Base-by-base conservation (phyloP, 2,888 invertebrate species). In the Scaptomyza cyrtandrae region DNA sequence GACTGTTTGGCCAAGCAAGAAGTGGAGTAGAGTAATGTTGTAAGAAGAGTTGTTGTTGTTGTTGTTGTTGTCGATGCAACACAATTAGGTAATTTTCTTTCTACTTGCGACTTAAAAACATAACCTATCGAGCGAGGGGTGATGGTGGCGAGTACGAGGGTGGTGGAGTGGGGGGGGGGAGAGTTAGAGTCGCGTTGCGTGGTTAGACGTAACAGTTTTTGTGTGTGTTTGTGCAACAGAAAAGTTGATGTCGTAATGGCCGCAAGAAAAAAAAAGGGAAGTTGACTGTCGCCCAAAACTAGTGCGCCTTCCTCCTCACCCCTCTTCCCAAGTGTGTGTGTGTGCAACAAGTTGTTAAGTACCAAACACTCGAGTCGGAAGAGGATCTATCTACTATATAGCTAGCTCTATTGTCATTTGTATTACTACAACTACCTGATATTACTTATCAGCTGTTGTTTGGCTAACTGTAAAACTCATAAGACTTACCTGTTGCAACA, bases 1-100 rank as follows among this genome's bases (percentile, higher is more conserved):
- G 1, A 19, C 54, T 41, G 39, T 50, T 33, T 70, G 53, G 43
- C 24, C 55, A 58, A 46, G 53, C 58, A 54, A 75, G 67, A 71
- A 66, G 70, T 61, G 80, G 76, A 87, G 76, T 85, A 80, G 84
- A 80, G 78, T 83, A 83, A 24, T 24, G 24, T 24, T 24, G 24
- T 24, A 24, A 24, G 3, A 75, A 75, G 45, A 44, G 53, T 43
- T 35, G 35, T 45, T 27, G 44, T 49, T 35, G 35, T 45, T 27
- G 44, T 49, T 65, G 56, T 39, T 54, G 61, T 66, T 72, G 83
- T 68, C 83, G 70, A 82, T 81, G 83, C 87, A 85, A 86, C 78
- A 88, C 88, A 88, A 88, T 88, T 88, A 88, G 89, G 89, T 88
- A 88, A 88, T 88, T 89, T 83, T 71, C 76, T 78, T 85, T 78